Conservation (phyloP, 1,140 invertebrate species). For the Drosophila saltans region DNA sequence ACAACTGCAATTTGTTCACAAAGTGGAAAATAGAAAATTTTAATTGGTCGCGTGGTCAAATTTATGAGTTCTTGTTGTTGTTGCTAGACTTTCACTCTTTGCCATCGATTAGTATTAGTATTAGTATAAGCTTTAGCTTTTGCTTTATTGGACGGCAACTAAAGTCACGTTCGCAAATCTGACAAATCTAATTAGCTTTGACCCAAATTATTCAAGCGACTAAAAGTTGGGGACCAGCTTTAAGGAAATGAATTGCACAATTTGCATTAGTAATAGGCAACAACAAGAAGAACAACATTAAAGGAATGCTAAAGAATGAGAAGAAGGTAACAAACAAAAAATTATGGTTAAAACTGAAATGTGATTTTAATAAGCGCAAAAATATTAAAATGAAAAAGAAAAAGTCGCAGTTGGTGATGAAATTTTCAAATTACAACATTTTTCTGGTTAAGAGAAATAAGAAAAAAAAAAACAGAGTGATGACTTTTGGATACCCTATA, state of each 20-base stretch:
- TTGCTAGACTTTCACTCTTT: not conserved
- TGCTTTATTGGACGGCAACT: constrained; percentile 49
- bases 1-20: constrained; percentile 64
- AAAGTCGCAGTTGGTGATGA: not conserved
- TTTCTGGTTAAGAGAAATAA: constrained; percentile 37
- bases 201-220: constrained; percentile 62
- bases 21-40: constrained; percentile 35
- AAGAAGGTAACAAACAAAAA: constrained; percentile 20
- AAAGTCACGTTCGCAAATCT: constrained; percentile 53
- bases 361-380: constrained; percentile 69
- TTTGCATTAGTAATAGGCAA: constrained; percentile 12
- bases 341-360: constrained; percentile 44
- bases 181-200: constrained; percentile 67
- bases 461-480: not conserved
- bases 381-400: not conserved
- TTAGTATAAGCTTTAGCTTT: not conserved
- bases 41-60: constrained; percentile 32
- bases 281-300: constrained; percentile 3
- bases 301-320: constrained; percentile 16
- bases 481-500: not conserved
- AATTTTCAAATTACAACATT: constrained; percentile 64
- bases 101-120: constrained; percentile 55
- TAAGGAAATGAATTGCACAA: constrained; percentile 71
- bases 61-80: constrained; percentile 41
- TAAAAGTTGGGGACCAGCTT: constrained; percentile 9